These are phyloP conservation scores for Triplophysa dalaica DNA, from an alignment of 2,113 vertebrate genomes.

Conservation along the genomic window DNA sequence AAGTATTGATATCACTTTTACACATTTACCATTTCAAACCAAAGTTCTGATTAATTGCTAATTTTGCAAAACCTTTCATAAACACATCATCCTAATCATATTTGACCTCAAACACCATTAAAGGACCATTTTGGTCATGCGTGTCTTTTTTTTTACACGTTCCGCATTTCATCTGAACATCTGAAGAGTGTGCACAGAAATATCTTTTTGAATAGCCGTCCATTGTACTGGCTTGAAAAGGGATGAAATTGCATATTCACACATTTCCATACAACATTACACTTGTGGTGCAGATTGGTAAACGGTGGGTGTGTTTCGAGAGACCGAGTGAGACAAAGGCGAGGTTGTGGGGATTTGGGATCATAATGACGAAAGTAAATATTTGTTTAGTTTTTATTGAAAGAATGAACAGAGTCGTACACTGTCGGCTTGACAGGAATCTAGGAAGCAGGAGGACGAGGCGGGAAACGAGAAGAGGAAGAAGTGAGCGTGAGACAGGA, in stretches of 20 bases:
- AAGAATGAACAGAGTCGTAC: conserved; percentile 32
- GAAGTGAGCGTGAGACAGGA: conserved; percentile 4
- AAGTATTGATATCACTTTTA: too few species aligned
- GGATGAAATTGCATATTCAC: not conserved
- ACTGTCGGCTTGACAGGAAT: conserved; percentile 7
- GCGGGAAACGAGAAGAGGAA: conserved; percentile 11
- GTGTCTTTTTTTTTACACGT: too few species aligned
- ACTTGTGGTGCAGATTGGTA: not conserved
- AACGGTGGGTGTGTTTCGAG: not conserved
- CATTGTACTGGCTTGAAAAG: too few species aligned
- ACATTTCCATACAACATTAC: not conserved
- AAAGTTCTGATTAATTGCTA: too few species aligned
- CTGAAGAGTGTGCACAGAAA: too few species aligned
- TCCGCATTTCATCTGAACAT: too few species aligned
- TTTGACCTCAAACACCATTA: too few species aligned
- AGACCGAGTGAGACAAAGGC: conserved; percentile 3
- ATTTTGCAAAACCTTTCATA: too few species aligned
- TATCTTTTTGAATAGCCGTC: too few species aligned
- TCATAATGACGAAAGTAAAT: conserved; percentile 32
- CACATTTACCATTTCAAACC: too few species aligned
- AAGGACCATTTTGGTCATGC: too few species aligned
- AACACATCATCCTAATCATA: too few species aligned
- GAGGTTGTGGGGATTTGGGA: conserved; percentile 14
- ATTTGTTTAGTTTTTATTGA: conserved; percentile 16
- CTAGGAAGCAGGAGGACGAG: conserved; percentile 37